Percentiles rank a stretch among this genome's conserved stretches.
These are phyloP conservation scores for Agapostemon virescens DNA, from an alignment of 2,888 invertebrate genomes.

Conservation along the genomic window DNA sequence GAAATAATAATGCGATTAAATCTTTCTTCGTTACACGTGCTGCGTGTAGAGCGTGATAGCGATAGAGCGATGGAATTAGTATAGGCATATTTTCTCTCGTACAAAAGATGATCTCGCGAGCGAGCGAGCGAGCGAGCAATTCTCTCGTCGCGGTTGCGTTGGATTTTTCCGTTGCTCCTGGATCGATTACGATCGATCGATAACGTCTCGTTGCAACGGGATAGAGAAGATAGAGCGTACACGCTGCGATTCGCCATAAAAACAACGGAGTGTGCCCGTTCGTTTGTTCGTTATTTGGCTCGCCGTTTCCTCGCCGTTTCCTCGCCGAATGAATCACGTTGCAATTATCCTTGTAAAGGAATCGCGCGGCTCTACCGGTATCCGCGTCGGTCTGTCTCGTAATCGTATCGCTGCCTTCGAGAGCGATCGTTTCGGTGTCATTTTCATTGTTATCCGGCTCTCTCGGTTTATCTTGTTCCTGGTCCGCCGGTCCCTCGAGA, in stretches of 20 bases:
- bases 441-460: background rate
- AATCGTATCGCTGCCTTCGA: slow-evolving; percentile 9
- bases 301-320: slow-evolving; percentile 52
- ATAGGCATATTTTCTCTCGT: slow-evolving; percentile 31
- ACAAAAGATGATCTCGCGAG: slow-evolving; percentile 43
- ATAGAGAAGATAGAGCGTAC: no score
- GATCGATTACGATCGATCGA: background rate
- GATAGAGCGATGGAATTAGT: slow-evolving; percentile 34
- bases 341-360: slow-evolving; percentile 57
- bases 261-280: background rate
- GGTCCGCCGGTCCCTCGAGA: background rate
- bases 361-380: slow-evolving; percentile 37
- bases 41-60: slow-evolving; percentile 5
- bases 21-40: background rate
- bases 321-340: slow-evolving; percentile 59
- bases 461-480: slow-evolving; percentile 23
- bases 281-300: slow-evolving; percentile 9
- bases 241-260: background rate
- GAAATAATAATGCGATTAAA: slow-evolving; percentile 6
- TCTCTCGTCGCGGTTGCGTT: no score
- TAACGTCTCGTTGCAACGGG: background rate
- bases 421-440: background rate
- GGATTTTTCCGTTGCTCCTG: background rate
- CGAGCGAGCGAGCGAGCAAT: slow-evolving; percentile 39
- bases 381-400: slow-evolving; percentile 6